Evolutionary conservation across 2,113 vertebrate genomes (phyloP), one percentile per base, ranked within the genome.

Genomic region (Nansenia antarctica): DNA sequence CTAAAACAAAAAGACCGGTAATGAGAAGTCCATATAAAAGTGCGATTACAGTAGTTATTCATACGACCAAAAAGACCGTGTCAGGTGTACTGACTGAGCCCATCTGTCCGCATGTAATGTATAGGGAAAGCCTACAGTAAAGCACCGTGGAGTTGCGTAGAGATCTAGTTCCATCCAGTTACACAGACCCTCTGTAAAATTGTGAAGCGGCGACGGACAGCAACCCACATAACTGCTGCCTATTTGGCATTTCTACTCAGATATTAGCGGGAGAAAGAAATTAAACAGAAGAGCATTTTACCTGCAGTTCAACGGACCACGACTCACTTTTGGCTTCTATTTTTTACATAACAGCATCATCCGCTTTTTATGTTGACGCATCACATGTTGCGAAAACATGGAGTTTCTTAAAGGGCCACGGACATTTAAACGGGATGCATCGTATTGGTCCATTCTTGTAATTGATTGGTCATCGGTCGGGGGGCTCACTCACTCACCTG

Each of bases 361-460:
- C 90, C 87, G 88, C 86, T 91, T 87, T 88, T 87, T 81, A 85
- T 88, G 89, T 92, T 91, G 90, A 91, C 92, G 90, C 90, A 92
- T 91, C 90, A 78, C 85, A 90, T 84, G 90, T 78, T 90, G 86
- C 86, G 87, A 89, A 90, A 93, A 92, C 90, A 93, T 93, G 92
- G 92, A 91, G 92, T 90, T 90, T 92, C 92, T 93, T 93, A 93
- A 93, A 93, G 92, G 91, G 92, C 85, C 91, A 93, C 73, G 74
- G 75, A 78, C 86, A 69, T 32, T 29, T n/a, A n/a, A n/a, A n/a
- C n/a, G n/a, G n/a, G n/a, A n/a, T n/a, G n/a, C n/a, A n/a, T n/a
- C n/a, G n/a, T n/a, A n/a, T n/a, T n/a, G n/a, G n/a, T n/a, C n/a
- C n/a, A n/a, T n/a, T n/a, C n/a, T n/a, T n/a, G n/a, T n/a, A n/a